Evolutionary conservation across 1,140 invertebrate genomes (phyloP), one percentile per base, ranked within the genome.

Genomic region (Achatina immaculata): DNA sequence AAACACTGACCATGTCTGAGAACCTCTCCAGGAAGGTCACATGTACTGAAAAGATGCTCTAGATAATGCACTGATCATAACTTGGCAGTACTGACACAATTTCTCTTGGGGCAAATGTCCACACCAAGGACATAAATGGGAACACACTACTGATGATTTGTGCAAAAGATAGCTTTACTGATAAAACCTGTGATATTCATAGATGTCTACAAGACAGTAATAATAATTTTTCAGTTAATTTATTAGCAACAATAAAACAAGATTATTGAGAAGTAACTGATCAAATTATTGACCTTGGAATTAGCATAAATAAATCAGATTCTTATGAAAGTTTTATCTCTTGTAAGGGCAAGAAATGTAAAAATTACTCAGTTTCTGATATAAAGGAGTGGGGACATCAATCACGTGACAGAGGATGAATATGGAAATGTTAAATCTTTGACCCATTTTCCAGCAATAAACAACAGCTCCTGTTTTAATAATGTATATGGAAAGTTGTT

Each of bases 81-180:
- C 45, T 11, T 48, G 45, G 7, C 7, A 48, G 7, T 48, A 19
- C 19, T 11, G 45, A 48, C 19, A 11, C 19, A 48, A 48, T 11
- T 19, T 48, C 7, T 48, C 19, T 48, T 7, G 45, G 45, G 45
- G 45, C 45, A 48, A 19, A 48, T 48, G 45, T 48, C 45, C 45
- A 48, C 7, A 48, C 45, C 7, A 48, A 48, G 45, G 62, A 65
- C n/a, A 28, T 9, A 11, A 11, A 34, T 34, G 62, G 62, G 11
- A 65, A 65, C n/a, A 65, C 62, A 11, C 62, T 24, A 28, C n/a
- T 65, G 62, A 14, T 65, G 62, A 34, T 65, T 28, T 65, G 62
- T 65, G 62, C 62, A 24, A 9, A 28, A 34, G 7, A 65, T 14
- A 7, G 62, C 9, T 65, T 28, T 34, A 9, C 31, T 7, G n/a